phyloP scores from a whole-genome alignment of 2,888 invertebrate species.

The Uloborus plumipes region DNA sequence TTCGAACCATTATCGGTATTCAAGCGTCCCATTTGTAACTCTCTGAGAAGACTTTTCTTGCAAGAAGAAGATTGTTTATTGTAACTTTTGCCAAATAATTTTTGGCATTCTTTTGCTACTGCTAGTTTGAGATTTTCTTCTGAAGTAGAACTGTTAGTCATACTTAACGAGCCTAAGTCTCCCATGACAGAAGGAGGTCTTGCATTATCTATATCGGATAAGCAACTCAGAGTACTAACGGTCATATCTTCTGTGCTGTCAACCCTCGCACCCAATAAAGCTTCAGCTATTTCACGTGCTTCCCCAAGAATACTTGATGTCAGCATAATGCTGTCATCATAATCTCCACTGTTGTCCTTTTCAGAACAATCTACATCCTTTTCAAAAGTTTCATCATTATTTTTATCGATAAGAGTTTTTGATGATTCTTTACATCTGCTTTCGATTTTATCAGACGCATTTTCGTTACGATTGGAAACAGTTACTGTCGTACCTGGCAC shows the following conservation, averaged over 20 bases:
- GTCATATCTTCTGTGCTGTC: constrained; percentile 63
- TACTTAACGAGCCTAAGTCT: constrained; percentile 74
- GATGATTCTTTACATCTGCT: no score
- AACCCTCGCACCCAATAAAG: constrained; percentile 72
- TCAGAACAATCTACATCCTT: constrained; percentile 51
- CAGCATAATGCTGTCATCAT: constrained; percentile 27
- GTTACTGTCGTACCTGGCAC: neutral
- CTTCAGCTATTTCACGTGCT: constrained; percentile 62
- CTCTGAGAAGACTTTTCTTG: constrained; percentile 40
- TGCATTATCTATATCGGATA: constrained; percentile 76
- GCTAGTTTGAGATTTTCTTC: constrained; percentile 36
- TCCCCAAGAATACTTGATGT: constrained; percentile 44
- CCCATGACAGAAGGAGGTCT: constrained; percentile 85
- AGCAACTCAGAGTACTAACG: constrained; percentile 55
- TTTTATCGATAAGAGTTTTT: no score
- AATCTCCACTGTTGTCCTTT: constrained; percentile 6
- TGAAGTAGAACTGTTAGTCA: constrained; percentile 64
- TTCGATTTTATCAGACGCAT: neutral
- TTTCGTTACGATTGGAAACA: neutral
- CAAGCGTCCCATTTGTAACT: constrained; percentile 47
- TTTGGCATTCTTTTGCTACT: constrained; percentile 35
- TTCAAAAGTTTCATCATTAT: constrained; percentile 13
- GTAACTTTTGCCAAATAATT: constrained; percentile 1
- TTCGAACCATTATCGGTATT: constrained; percentile 74
- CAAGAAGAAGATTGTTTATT: constrained; percentile 13